phyloP scores from a whole-genome alignment of 2,797 vertebrate species.

The Halcyon chelicuti region DNA sequence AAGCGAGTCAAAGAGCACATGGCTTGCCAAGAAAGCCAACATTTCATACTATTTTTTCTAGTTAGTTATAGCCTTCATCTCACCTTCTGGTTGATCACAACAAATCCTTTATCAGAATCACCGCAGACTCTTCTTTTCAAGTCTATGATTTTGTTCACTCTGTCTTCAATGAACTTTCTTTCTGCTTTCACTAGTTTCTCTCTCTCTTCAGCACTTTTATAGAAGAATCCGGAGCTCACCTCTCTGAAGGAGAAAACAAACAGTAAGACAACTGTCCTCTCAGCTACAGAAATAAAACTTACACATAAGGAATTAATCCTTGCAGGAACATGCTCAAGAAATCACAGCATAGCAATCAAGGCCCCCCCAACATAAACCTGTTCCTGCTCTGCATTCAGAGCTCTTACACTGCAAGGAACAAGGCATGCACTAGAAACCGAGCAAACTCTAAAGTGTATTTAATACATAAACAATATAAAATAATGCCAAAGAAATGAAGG shows the following conservation, averaged over 20 bases:
- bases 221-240: constrained; percentile 98
- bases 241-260: constrained; percentile 77
- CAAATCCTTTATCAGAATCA: constrained; percentile 90
- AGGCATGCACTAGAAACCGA: constrained; percentile 18
- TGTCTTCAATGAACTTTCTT: constrained; percentile 95
- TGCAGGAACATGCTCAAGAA: not conserved
- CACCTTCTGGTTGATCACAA: constrained; percentile 98
- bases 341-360: not conserved
- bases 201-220: constrained; percentile 94
- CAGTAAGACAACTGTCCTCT: not conserved
- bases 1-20: rapidly evolving
- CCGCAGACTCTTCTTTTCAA: constrained; percentile 90
- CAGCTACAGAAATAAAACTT: not conserved
- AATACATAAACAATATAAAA: not conserved
- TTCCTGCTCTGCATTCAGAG: not conserved
- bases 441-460: constrained; percentile 54
- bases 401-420: not conserved
- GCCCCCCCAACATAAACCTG: not conserved
- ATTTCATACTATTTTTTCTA: not conserved
- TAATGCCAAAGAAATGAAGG: not conserved
- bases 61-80: not conserved
- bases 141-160: constrained; percentile 92
- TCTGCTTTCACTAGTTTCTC: constrained; percentile 96
- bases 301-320: not conserved
- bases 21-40: not conserved